Conservation (phyloP, 2,113 vertebrate genomes). For the Gallinago paraguaiae region DNA sequence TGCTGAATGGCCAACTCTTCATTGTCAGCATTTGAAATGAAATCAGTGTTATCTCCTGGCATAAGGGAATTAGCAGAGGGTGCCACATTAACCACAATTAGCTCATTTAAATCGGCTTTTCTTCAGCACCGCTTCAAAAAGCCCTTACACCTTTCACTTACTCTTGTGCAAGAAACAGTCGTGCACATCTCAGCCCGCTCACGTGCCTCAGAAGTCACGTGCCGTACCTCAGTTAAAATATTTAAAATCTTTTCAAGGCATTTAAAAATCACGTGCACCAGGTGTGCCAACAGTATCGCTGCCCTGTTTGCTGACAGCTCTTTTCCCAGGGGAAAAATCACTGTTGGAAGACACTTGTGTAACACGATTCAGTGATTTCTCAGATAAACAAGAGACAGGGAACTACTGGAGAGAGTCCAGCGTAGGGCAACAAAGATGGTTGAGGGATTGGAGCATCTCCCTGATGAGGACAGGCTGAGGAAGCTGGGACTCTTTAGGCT, state of each 20-base stretch:
- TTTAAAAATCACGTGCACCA: not conserved
- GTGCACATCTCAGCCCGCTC: not conserved
- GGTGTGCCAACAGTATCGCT: not conserved
- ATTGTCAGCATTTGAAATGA: not conserved
- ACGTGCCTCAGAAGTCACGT: not conserved
- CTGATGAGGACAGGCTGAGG: too few species aligned
- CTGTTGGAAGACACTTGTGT: not conserved
- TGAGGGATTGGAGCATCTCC: too few species aligned
- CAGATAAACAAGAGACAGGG: not conserved
- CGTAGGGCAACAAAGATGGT: too few species aligned
- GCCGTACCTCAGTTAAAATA: not conserved
- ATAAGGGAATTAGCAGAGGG: not conserved
- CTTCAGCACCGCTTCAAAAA: not conserved
- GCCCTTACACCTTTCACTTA: not conserved
- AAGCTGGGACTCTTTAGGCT: too few species aligned
- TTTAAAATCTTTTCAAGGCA: not conserved
- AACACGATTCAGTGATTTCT: not conserved
- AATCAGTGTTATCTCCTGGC: not conserved
- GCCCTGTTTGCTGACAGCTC: not conserved
- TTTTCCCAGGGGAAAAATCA: not conserved
- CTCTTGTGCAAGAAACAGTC: not conserved
- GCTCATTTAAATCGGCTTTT: not conserved
- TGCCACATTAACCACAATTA: not conserved
- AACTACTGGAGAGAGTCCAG: too few species aligned
- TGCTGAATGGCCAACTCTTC: not conserved